A percentile compares a stretch with the other conserved stretches of the same genome.
phyloP scores from a whole-genome alignment of 2,888 invertebrate species.

The Dryocosmus kuriphilus region DNA sequence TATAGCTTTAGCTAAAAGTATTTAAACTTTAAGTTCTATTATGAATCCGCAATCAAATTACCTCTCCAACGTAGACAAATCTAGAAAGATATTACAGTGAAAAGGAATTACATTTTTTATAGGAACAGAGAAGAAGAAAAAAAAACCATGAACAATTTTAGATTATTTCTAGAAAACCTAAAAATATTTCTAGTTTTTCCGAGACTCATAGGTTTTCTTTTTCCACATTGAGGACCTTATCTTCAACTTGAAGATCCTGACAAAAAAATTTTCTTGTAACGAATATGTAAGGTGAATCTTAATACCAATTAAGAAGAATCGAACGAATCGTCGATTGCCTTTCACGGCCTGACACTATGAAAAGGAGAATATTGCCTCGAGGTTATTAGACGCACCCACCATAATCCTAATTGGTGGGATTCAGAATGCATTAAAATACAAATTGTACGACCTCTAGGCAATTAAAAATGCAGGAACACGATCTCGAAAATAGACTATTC shows the following conservation, averaged over 20 bases:
- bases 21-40: slow-evolving; percentile 26
- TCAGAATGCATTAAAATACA: neutral
- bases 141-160: no score
- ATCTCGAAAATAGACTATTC: neutral
- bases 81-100: neutral
- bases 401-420: neutral
- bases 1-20: slow-evolving; percentile 19
- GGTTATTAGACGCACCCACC: neutral
- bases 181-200: no score
- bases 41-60: slow-evolving; percentile 21
- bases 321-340: slow-evolving; percentile 7
- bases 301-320: neutral
- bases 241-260: neutral
- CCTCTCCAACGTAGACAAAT: neutral
- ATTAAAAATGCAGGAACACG: neutral
- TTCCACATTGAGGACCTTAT: neutral
- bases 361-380: neutral
- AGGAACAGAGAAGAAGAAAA: no score
- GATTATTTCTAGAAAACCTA: no score
- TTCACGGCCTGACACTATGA: slow-evolving; percentile 3
- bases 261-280: neutral
- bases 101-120: no score
- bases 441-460: neutral
- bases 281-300: neutral
- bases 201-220: neutral